phyloP scores from a whole-genome alignment of 1,140 invertebrate species.

The Drosophila bifasciata region DNA sequence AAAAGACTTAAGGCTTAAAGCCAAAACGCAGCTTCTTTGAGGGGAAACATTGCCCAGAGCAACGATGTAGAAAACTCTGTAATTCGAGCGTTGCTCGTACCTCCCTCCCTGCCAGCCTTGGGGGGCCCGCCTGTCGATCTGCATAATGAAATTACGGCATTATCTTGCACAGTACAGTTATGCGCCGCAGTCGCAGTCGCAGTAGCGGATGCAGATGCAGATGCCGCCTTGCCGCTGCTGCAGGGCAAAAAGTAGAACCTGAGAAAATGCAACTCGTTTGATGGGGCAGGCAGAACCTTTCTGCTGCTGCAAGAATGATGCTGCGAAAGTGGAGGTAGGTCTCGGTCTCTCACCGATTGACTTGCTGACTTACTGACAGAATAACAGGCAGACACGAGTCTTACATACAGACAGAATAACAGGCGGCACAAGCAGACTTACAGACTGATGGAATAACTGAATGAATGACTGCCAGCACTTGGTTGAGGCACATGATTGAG shows the following conservation, averaged over 20 bases:
- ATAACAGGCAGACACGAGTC: slow-evolving; percentile 30
- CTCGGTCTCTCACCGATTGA: slow-evolving; percentile 50
- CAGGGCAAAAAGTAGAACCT: slow-evolving; percentile 71
- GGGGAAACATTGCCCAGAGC: no score
- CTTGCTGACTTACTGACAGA: slow-evolving; percentile 44
- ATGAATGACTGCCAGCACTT: slow-evolving; percentile 17
- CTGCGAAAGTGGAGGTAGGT: slow-evolving; percentile 22
- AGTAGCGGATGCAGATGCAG: slow-evolving; percentile 29
- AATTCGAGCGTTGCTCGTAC: no score
- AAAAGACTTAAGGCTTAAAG: no score
- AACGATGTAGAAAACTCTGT: no score
- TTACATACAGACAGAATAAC: slow-evolving; percentile 27
- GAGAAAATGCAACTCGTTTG: slow-evolving; percentile 48
- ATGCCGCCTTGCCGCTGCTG: slow-evolving; percentile 10
- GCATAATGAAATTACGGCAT: slow-evolving; percentile 71
- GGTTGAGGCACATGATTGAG: slow-evolving; percentile 29
- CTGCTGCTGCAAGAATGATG: slow-evolving; percentile 24
- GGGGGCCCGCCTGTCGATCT: slow-evolving; percentile 54
- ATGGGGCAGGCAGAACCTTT: background rate
- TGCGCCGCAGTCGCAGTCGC: slow-evolving; percentile 34
- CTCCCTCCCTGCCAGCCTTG: no score
- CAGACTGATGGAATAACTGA: slow-evolving; percentile 12
- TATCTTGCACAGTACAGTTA: slow-evolving; percentile 64
- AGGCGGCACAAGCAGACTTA: no score
- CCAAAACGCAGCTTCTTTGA: no score